Conservation (phyloP, 2,888 invertebrate genomes). For the Cephonodes hylas region DNA sequence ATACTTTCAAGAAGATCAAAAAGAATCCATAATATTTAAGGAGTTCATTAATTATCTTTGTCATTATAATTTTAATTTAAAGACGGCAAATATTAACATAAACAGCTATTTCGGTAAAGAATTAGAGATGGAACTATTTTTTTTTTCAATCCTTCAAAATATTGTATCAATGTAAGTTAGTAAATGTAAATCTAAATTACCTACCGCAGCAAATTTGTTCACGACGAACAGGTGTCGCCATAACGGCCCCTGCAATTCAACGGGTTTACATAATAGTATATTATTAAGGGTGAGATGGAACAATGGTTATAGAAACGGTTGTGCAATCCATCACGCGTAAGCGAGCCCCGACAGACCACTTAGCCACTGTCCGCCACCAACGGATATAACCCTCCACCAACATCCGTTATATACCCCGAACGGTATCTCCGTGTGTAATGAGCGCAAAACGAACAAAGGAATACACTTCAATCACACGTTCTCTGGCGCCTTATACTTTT, state of each 20-base stretch:
- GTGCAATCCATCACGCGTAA: constrained; percentile 68
- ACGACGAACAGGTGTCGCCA: not conserved
- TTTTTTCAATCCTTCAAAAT: too few species aligned
- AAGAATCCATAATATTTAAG: too few species aligned
- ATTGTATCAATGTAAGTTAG: too few species aligned
- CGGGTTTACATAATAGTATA: constrained; percentile 10
- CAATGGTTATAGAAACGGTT: constrained; percentile 49
- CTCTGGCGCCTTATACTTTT: not conserved
- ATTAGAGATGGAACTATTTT: too few species aligned
- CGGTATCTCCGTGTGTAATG: constrained; percentile 33
- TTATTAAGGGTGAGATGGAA: constrained; percentile 42
- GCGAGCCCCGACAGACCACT: constrained; percentile 68
- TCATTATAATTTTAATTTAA: too few species aligned
- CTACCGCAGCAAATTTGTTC: too few species aligned
- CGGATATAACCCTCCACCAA: constrained; percentile 49
- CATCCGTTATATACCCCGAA: constrained; percentile 39
- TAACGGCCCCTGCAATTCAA: not conserved
- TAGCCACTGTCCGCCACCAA: constrained; percentile 62
- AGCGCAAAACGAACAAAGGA: constrained; percentile 40
- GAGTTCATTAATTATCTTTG: not conserved
- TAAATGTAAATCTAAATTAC: too few species aligned
- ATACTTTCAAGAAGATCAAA: too few species aligned
- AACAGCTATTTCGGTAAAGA: too few species aligned
- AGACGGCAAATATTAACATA: too few species aligned
- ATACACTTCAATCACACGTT: constrained; percentile 35